Evolutionary conservation across 2,888 invertebrate species (phyloP), one percentile per base, ranked within the genome.

Genomic region (Hyposoter didymator): DNA sequence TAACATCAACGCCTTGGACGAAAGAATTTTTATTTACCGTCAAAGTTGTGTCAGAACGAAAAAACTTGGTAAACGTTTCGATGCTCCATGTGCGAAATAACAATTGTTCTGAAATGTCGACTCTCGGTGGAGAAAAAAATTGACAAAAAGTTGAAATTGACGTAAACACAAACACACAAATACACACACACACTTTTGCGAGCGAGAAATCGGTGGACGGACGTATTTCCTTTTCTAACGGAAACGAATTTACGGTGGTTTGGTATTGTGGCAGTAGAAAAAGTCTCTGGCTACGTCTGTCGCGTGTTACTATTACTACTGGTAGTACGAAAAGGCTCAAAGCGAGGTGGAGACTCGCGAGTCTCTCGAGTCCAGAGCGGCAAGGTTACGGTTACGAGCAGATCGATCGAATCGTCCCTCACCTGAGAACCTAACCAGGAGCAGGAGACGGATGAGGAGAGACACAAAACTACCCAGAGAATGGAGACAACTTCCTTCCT

Each of bases 301-400:
- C 87, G 89, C 88, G 87, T 89, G 89, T 86, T 75, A 22, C 79
- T 81, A 76, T 62, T 67, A 79, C 81, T 74, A 81, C 52, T 64
- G 59, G 45, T 39, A 35, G 32, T 55, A 66, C 32, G 49, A 78
- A 45, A 78, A 78, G 62, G 72, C 70, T 82, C 79, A n/a, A 66
- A 75, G 81, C 72, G 73, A 87, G 82, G 55, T 78, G 64, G 81
- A 70, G 78, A 45, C 69, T 74, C 64, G 59, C 59, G 79, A 75
- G 81, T 74, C 72, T 72, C 64, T 66, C 76, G 75, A 78, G 79
- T 69, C 76, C 59, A 79, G 70, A 82, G 88, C 85, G 59, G 86
- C 88, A 89, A 89, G 88, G 85, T 89, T 89, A 88, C 86, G 86
- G 84, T 90, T 91, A 91, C 87, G 88, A 88, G 89, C 85, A 89